Percentiles rank a stretch among this genome's conserved stretches.
Conservation (phyloP, 1,140 invertebrate genomes). For the Brachionus sp. region DNA sequence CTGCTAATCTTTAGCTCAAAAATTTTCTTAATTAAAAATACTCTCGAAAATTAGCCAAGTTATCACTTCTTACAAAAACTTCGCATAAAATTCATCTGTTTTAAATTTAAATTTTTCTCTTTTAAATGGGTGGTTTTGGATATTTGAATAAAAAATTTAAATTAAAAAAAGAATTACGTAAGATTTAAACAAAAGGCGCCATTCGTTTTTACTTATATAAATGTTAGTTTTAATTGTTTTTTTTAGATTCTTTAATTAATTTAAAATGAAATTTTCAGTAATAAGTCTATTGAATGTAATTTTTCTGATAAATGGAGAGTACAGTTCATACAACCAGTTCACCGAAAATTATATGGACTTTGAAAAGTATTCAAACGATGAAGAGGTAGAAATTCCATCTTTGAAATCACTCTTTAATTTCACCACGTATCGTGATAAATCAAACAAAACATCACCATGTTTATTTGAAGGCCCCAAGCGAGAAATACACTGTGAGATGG, state of each 20-base stretch:
- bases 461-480: background rate
- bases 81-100: background rate
- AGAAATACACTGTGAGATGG: background rate
- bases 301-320: background rate
- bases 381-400: background rate
- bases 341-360: background rate
- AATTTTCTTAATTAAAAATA: background rate
- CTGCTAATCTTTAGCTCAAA: background rate
- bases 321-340: background rate
- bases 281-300: background rate
- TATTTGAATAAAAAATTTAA: background rate
- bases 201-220: background rate
- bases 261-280: background rate
- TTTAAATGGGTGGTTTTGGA: background rate
- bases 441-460: slow-evolving; percentile 15
- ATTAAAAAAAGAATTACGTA: background rate
- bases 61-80: background rate
- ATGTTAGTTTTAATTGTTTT: background rate
- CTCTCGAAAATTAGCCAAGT: too few relatives aligned
- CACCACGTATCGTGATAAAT: background rate
- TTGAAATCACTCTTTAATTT: background rate
- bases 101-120: background rate
- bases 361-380: background rate
- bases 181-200: background rate
- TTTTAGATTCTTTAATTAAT: background rate